Evolutionary conservation across 2,113 vertebrate species (phyloP).

Genomic region (Melanerpes aurifrons): DNA sequence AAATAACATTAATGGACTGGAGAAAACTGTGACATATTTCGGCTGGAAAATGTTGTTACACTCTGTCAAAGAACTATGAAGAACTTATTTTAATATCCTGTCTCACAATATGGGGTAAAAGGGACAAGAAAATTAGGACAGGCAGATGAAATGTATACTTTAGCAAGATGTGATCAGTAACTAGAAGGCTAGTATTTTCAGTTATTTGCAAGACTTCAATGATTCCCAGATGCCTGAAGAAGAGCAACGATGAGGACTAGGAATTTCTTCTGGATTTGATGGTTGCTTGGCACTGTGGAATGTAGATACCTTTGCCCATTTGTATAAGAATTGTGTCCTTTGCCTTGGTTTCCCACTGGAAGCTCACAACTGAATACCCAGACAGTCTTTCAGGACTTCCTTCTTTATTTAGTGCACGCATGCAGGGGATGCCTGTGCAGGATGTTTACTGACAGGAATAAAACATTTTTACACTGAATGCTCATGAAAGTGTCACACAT

Average conservation of each 20-base stretch:
- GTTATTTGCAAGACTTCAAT: slow-evolving; percentile 15
- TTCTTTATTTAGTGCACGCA: background rate
- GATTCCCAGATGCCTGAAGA: slow-evolving; percentile 28
- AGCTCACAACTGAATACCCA: background rate
- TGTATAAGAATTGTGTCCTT: background rate
- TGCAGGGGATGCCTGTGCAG: background rate
- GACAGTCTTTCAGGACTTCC: background rate
- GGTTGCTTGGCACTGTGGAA: slow-evolving; percentile 52
- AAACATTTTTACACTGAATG: background rate
- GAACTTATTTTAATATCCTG: slow-evolving; percentile 44
- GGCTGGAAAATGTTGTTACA: slow-evolving; percentile 5
- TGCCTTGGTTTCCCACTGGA: slow-evolving; percentile 10
- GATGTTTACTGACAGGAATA: background rate
- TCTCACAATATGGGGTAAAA: slow-evolving; percentile 38
- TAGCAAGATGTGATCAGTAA: slow-evolving; percentile 5
- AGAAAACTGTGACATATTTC: slow-evolving; percentile 36
- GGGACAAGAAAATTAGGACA: background rate
- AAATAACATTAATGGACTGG: background rate
- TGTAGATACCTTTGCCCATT: slow-evolving; percentile 50
- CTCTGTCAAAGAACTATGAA: background rate
- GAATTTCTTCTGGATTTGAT: slow-evolving; percentile 42
- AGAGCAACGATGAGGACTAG: slow-evolving; percentile 6
- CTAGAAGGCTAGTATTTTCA: background rate
- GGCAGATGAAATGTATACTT: background rate
- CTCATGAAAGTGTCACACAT: background rate